phyloP scores from a whole-genome alignment of 2,113 vertebrate species.

The Falcunculus frontatus region DNA sequence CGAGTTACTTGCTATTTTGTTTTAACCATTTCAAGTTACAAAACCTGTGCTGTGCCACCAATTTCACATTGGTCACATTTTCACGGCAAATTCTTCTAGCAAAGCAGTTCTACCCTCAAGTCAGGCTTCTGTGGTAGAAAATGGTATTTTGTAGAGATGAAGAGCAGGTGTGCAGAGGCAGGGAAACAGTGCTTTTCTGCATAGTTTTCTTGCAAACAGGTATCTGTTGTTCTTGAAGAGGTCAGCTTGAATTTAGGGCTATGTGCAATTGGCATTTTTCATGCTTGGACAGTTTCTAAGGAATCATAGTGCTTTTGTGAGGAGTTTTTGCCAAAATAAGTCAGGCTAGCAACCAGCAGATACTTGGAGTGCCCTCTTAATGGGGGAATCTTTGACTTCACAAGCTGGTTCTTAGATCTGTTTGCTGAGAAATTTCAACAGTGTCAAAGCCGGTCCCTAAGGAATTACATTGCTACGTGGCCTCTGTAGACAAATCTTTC shows the following conservation, averaged over 20 bases:
- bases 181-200: background rate
- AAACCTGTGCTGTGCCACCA: background rate
- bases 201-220: background rate
- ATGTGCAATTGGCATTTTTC: background rate
- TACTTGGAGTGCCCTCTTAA: background rate
- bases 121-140: background rate
- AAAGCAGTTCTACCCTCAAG: background rate
- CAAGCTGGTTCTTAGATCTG: background rate
- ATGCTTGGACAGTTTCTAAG: background rate
- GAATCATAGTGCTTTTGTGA: background rate
- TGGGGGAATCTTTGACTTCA: background rate
- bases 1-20: background rate
- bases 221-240: background rate
- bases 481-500: background rate
- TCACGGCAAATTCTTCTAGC: background rate
- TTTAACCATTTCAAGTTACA: background rate
- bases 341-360: background rate
- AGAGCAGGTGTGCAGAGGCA: background rate
- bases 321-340: background rate
- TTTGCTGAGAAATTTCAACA: background rate
- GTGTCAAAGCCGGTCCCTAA: background rate
- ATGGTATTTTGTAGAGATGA: background rate
- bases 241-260: background rate
- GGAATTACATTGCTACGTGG: background rate
- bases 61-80: background rate